phyloP scores from a whole-genome alignment of 2,113 vertebrate species.

The Motacilla alba region DNA sequence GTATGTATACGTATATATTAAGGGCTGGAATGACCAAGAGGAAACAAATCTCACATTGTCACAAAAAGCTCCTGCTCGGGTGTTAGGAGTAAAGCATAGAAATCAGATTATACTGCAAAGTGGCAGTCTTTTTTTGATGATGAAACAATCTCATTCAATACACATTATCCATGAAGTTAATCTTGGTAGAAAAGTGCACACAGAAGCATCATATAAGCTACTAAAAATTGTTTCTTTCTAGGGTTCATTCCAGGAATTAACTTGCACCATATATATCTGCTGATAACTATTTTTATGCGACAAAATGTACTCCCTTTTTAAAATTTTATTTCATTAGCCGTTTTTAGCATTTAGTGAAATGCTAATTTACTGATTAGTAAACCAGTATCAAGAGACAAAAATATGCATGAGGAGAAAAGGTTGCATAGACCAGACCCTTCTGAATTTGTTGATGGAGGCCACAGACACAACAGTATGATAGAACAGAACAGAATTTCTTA shows the following conservation, averaged over 20 bases:
- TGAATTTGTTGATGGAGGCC: background rate
- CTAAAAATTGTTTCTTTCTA: conserved; percentile 4
- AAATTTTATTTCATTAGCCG: background rate
- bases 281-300: background rate
- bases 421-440: background rate
- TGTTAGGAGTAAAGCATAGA: background rate
- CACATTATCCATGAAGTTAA: background rate
- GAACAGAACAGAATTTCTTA: conserved; percentile 64
- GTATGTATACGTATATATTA: background rate
- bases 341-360: background rate
- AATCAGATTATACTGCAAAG: background rate
- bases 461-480: background rate
- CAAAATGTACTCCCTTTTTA: background rate
- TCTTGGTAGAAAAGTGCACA: background rate
- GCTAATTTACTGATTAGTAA: background rate
- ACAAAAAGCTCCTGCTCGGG: background rate
- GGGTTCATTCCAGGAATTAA: background rate
- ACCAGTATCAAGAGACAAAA: background rate
- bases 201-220: background rate
- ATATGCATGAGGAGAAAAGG: background rate
- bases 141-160: background rate
- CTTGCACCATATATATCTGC: background rate
- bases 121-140: background rate
- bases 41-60: background rate
- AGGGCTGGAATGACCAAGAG: background rate